Base-by-base conservation (phyloP, 2,888 invertebrate species). In the Eupithecia centaureata region DNA sequence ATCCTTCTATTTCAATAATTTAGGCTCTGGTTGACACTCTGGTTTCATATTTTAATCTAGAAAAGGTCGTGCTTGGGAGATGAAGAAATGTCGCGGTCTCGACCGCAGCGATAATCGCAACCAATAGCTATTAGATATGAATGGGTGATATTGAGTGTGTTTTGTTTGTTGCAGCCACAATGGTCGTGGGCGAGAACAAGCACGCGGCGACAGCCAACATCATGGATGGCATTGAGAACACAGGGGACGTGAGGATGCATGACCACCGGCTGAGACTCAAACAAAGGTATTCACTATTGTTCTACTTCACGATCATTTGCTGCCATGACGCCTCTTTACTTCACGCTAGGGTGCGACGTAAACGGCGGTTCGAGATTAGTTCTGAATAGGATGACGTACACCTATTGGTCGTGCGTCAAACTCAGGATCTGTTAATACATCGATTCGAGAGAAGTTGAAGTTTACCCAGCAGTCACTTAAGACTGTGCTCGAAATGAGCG, bases 191-290 rank as follows among this genome's bases (percentile, higher is more conserved):
- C 82, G 97, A 97, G 87, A 91, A 79, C 78, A 94, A 94, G 76
- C 92, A 92, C 75, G 86, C 93, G 88, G 95, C 97, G 87, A 86
- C 93, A 88, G 95, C 97, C 87, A 96, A 97, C 94, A 98, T 98
- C 83, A 96, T 97, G 97, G 97, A 97, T 81, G 97, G 97, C 80
- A 97, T 98, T 91, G 97, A 97, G 93, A 97, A 97, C 91, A 97
- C 97, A 54, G 97, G 97, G 64, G 96, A 97, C 84, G 97, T 98
- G 79, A 96, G 97, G 78, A 96, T 98, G 88, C 97, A 98, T 92
- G 97, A 97, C 93, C 97, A 98, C 91, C 95, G 97, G 84, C 95
- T 97, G 82, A 96, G 97, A 90, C 94, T 98, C 82, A 96, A 97
- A 84, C 97, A 98, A 91, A 96, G 97, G 97, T 97, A 91, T 56